These are phyloP conservation scores for Teleogryllus occipitalis DNA, from an alignment of 1,140 invertebrate species.

Conservation along the genomic window DNA sequence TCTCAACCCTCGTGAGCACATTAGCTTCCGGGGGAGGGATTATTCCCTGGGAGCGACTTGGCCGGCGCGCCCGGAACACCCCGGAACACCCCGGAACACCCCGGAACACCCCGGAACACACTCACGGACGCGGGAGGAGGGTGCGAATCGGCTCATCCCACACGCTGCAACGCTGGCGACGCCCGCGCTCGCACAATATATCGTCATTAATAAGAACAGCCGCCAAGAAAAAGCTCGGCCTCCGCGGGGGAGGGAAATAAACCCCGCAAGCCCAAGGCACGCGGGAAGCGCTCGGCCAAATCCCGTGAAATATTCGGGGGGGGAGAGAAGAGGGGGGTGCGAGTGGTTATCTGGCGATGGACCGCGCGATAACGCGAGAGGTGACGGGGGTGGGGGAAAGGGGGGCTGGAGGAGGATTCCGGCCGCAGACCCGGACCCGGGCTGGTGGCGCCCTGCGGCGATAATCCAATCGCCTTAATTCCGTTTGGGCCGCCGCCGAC, in stretches of 20 bases:
- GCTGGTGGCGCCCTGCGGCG: background rate
- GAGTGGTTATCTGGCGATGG: background rate
- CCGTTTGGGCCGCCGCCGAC: background rate
- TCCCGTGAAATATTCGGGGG: background rate
- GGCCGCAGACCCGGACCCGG: too few species aligned
- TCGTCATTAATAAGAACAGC: background rate
- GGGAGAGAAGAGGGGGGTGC: too few species aligned
- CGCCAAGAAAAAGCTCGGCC: background rate
- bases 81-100: background rate
- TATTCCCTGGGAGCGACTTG: background rate
- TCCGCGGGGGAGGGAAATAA: background rate
- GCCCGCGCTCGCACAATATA: background rate
- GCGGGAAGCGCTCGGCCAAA: background rate
- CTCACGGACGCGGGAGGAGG: background rate
- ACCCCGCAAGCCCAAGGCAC: background rate
- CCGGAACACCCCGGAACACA: background rate
- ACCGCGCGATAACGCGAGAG: background rate
- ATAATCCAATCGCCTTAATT: slow-evolving; percentile 5
- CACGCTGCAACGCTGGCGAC: background rate
- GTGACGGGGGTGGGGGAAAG: background rate
- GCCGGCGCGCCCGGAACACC: background rate
- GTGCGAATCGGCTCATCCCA: background rate
- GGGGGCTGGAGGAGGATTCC: background rate
- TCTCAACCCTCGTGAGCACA: background rate
- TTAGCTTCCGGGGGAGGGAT: background rate